A percentile compares a stretch with the other conserved stretches of the same genome.
Evolutionary conservation across 2,797 vertebrate species (phyloP).

Genomic region (Ctenopoma multispine): DNA sequence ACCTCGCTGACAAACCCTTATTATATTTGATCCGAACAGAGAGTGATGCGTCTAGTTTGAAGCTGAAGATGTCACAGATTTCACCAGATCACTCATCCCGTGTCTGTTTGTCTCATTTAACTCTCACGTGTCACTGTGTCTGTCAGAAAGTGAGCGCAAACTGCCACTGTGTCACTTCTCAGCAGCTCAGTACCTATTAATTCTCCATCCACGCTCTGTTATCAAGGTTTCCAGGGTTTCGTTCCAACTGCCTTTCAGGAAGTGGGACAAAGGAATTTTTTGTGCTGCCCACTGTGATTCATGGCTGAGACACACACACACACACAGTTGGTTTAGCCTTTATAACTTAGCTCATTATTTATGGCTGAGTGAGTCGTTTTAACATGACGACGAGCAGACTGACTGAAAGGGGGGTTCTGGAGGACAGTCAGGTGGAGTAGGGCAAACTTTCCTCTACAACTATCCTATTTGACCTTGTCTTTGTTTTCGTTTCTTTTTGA

Average conservation of each 20-base stretch:
- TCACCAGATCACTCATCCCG: constrained; percentile 11
- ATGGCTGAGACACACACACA: constrained; percentile 59
- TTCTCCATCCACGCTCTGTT: constrained; percentile 43
- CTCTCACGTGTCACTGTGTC: constrained; percentile 15
- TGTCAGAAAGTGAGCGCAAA: constrained; percentile 24
- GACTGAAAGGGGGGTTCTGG: constrained; percentile 53
- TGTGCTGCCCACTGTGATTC: constrained; percentile 70
- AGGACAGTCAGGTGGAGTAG: constrained; percentile 60
- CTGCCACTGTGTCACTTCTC: constrained; percentile 1
- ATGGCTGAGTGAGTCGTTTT: constrained; percentile 65
- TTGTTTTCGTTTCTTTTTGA: neutral
- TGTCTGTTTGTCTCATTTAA: constrained; percentile 21
- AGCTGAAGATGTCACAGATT: constrained; percentile 6
- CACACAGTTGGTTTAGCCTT: constrained; percentile 57
- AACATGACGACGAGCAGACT: constrained; percentile 51
- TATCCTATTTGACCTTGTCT: neutral
- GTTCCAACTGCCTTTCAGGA: constrained; percentile 65
- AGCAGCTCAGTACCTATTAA: constrained; percentile 14
- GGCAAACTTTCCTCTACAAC: constrained; percentile 4
- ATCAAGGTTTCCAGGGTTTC: constrained; percentile 59
- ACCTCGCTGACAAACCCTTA: neutral
- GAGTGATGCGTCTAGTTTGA: neutral
- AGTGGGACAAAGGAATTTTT: constrained; percentile 74
- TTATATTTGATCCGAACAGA: neutral
- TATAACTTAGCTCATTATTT: constrained; percentile 64